These are phyloP conservation scores for Metacarcinus magister DNA, from an alignment of 2,888 invertebrate species.

Conservation along the genomic window DNA sequence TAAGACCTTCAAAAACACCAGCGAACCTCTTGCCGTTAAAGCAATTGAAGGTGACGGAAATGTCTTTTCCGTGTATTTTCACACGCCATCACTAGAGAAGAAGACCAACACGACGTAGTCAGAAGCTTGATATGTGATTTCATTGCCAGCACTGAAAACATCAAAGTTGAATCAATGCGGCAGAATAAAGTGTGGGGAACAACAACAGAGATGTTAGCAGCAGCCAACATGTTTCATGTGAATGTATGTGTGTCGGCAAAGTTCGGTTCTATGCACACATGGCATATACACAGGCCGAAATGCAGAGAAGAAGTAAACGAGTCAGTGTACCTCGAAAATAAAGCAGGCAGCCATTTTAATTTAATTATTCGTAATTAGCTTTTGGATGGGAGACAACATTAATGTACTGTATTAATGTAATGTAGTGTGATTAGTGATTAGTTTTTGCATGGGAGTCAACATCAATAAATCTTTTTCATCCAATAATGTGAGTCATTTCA, in stretches of 20 bases:
- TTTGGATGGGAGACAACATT: constrained; percentile 59
- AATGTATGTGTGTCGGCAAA: constrained; percentile 59
- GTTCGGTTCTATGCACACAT: constrained; percentile 54
- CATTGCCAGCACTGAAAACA: constrained; percentile 55
- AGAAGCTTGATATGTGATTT: constrained; percentile 57
- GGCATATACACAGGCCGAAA: constrained; percentile 50
- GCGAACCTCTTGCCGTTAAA: neutral
- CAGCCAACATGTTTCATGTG: constrained; percentile 58
- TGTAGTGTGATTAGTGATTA: constrained; percentile 47
- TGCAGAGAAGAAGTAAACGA: constrained; percentile 48
- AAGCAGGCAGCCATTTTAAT: constrained; percentile 59
- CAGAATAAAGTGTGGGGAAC: constrained; percentile 60
- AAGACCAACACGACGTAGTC: constrained; percentile 46
- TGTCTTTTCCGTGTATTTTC: neutral
- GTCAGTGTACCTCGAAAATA: constrained; percentile 46
- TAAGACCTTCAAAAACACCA: constrained; percentile 20
- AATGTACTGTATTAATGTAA: constrained; percentile 54
- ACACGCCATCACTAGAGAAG: neutral
- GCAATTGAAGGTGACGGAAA: constrained; percentile 35
- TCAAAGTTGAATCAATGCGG: constrained; percentile 50
- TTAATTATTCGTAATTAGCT: constrained; percentile 15
- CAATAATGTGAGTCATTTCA: constrained; percentile 18
- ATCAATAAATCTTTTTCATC: constrained; percentile 60
- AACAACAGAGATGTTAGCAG: constrained; percentile 53
- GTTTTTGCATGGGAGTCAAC: constrained; percentile 50